Percentiles rank a stretch among this genome's conserved stretches.
These are phyloP conservation scores for Bettongia penicillata DNA, from an alignment of 2,113 vertebrate species.

Conservation along the genomic window DNA sequence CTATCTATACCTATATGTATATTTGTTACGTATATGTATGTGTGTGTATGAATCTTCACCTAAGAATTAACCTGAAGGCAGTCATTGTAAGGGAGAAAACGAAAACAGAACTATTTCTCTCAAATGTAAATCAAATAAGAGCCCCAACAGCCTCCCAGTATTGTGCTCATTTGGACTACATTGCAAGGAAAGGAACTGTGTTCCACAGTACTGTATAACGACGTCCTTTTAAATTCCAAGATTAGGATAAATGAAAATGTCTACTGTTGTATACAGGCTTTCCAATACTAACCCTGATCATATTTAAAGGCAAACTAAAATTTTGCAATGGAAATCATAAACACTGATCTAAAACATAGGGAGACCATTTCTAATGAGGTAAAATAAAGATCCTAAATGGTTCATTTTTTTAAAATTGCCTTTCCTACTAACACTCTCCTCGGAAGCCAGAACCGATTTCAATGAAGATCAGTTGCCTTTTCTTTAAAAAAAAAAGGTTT, in stretches of 20 bases:
- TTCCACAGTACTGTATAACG: background rate
- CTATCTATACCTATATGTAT: background rate
- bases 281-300: background rate
- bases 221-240: conserved; percentile 18
- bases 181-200: conserved; percentile 31
- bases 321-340: conserved; percentile 10
- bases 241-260: conserved; percentile 40
- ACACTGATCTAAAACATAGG: conserved; percentile 4
- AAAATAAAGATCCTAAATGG: conserved; percentile 30
- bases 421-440: conserved; percentile 16
- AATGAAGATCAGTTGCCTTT: conserved; percentile 19
- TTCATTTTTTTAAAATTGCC: background rate
- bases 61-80: background rate
- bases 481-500: conserved; percentile 19
- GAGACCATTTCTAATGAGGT: conserved; percentile 29
- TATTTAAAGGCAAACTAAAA: conserved; percentile 54
- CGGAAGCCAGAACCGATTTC: conserved; percentile 24
- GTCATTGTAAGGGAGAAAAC: background rate
- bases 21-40: background rate
- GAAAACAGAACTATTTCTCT: background rate
- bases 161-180: background rate
- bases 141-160: background rate
- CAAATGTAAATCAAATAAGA: conserved; percentile 15
- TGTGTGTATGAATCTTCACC: background rate
- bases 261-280: background rate